A percentile compares a stretch with the other conserved stretches of the same genome.
phyloP scores from a whole-genome alignment of 2,888 invertebrate genomes.

The Cryptus armator region DNA sequence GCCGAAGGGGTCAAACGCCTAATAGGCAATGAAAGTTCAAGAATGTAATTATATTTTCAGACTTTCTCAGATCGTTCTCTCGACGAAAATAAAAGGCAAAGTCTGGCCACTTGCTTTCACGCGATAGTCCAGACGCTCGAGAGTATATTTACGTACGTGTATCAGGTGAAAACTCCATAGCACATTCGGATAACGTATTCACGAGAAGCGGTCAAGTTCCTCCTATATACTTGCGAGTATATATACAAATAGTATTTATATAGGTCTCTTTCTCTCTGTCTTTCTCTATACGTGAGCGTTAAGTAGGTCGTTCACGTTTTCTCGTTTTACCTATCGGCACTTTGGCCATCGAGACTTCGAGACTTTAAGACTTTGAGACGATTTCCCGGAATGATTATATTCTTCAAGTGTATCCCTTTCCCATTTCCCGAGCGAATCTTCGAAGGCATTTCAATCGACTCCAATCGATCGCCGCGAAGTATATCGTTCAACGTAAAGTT shows the following conservation, averaged over 20 bases:
- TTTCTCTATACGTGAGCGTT: conserved; percentile 33
- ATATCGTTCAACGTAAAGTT: no score
- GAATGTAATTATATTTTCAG: neutral
- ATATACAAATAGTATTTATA: conserved; percentile 29
- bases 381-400: conserved; percentile 59
- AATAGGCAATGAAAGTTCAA: no score
- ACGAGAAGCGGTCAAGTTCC: conserved; percentile 65
- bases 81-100: neutral
- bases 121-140: conserved; percentile 19
- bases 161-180: conserved; percentile 65
- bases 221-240: conserved; percentile 1
- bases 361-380: conserved; percentile 33
- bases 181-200: conserved; percentile 68
- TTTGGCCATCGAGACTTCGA: neutral
- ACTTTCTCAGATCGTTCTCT: conserved; percentile 18
- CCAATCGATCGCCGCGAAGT: neutral
- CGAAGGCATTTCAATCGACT: neutral
- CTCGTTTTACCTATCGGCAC: conserved; percentile 53
- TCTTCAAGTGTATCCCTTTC: neutral
- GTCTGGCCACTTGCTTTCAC: conserved; percentile 22
- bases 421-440: neutral
- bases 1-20: neutral
- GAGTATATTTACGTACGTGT: conserved; percentile 53
- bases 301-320: conserved; percentile 68
- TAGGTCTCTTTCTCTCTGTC: neutral